These are phyloP conservation scores for Poeciliopsis turneri DNA, from an alignment of 2,797 vertebrate species.

Conservation along the genomic window DNA sequence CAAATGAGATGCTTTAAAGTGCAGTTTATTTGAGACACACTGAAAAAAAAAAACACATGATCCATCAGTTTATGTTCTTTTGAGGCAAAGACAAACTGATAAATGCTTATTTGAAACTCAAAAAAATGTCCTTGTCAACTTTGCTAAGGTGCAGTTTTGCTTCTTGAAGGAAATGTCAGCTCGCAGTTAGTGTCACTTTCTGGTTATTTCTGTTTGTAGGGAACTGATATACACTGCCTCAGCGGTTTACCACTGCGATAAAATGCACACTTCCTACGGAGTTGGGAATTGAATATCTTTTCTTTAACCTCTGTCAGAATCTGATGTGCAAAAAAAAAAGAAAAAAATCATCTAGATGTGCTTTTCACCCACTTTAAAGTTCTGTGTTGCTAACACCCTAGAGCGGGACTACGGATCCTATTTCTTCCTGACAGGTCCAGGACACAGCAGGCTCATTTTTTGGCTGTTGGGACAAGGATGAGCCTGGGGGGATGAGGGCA, in stretches of 20 bases:
- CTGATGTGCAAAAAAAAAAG: conserved; percentile 6
- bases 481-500: background rate
- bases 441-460: conserved; percentile 57
- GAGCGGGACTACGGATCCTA: conserved; percentile 60
- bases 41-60: background rate
- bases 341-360: conserved; percentile 6
- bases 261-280: conserved; percentile 38
- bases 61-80: background rate
- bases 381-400: conserved; percentile 35
- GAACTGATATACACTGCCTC: conserved; percentile 7
- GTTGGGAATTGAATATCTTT: conserved; percentile 16
- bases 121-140: background rate
- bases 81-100: background rate
- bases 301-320: conserved; percentile 4
- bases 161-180: background rate
- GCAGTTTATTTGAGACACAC: background rate
- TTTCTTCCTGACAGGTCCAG: conserved; percentile 73
- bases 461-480: conserved; percentile 38
- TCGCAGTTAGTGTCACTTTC: conserved; percentile 5
- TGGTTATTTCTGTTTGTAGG: conserved; percentile 12
- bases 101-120: background rate
- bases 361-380: conserved; percentile 41
- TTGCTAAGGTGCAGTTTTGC: background rate
- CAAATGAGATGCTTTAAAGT: background rate
- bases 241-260: conserved; percentile 25